Base-by-base conservation (phyloP, 2,888 invertebrate genomes). In the Tiliacea citrago region DNA sequence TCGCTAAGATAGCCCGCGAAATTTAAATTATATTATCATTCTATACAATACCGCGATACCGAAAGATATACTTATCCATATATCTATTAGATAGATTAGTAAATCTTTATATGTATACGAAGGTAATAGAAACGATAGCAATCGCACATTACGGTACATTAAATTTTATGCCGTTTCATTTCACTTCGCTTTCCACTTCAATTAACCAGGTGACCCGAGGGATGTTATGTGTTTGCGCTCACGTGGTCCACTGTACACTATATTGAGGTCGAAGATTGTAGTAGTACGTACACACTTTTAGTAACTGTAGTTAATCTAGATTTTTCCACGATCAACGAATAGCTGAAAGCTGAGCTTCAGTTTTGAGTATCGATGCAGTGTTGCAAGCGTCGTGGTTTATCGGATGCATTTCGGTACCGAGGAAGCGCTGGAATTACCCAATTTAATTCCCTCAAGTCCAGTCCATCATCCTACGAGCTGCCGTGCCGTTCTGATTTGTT, bases 181-280 rank as follows among this genome's bases (percentile, higher is more conserved):
- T 79, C 79, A 82, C 74, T 79, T 65, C 74, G 65, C 65, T 79
- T 75, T 85, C 70, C 79, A 79, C 83, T 84, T 77, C 75, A 86
- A 83, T 83, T 83, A 77, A 65, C 71, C 68, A 69, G 42, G 39
- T 71, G 66, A 62, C 77, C 71, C 72, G 58, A 74, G 73, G 84
- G 71, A 70, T 77, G 62, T 72, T 73, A 70, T 63, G 51, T 77
- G 77, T 77, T 71, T 85, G 60, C 61, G 21, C 45, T 58, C 51
- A 49, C 39, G 8, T 66, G 29, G 29, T 60, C 24, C 47, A 60
- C 47, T 65, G 42, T 79, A 61, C 21, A 63, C 24, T 60, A 63
- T 70, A 75, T 63, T 72, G 7, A 61, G 57, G 39, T 72, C 55
- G 18, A 60, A 83, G 65, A 66, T 58, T 73, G 47, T 45, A 35